Base-by-base conservation (phyloP, 2,888 invertebrate species). In the Dichetophora obliterata region DNA sequence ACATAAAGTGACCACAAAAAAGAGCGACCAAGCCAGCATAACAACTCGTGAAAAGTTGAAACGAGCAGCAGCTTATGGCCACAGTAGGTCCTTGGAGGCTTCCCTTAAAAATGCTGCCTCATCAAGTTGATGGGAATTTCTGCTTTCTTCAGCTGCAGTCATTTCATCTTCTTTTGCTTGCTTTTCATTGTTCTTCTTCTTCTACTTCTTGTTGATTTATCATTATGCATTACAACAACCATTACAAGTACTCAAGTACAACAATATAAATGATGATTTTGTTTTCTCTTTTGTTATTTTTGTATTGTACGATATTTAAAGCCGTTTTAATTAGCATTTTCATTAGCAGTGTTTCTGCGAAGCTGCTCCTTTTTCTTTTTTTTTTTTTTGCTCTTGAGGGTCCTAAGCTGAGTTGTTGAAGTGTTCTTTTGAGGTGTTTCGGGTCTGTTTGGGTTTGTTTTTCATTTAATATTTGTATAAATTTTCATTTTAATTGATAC, bases 141-240 rank as follows among this genome's bases (percentile, higher is more conserved):
- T 59, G 5, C 16, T 14, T 59, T 59, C 2, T 27, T 27, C 59
- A 11, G 3, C 24, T 59, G 27, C 59, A 11, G 14, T 11, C 16
- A 59, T 22, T 16, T 59, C 8, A 24, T 57, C 57, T 57, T 37
- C 65, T 5, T 65, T 57, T 57, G 9, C 27, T 59, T 59, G 24
- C 14, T 27, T 59, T 59, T 66, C 37, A 6, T 66, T 66, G 22
- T 16, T 22, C 8, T 66, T 37, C 37, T 66, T 16, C 31, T 16
- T 22, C 8, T 66, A 22, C 37, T 66, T 16, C 31, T 66, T 66
- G 66, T 66, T 66, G 66, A 66, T 66, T 66, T 66, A 66, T 66
- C 66, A 66, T 66, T 66, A 66, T 66, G 66, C 66, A 66, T 19
- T 66, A 22, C 37, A 66, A 37, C 66, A 43, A 43, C 43, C 5